phyloP scores from a whole-genome alignment of 2,113 vertebrate species.

The rat (Rattus norvegicus) region DNA sequence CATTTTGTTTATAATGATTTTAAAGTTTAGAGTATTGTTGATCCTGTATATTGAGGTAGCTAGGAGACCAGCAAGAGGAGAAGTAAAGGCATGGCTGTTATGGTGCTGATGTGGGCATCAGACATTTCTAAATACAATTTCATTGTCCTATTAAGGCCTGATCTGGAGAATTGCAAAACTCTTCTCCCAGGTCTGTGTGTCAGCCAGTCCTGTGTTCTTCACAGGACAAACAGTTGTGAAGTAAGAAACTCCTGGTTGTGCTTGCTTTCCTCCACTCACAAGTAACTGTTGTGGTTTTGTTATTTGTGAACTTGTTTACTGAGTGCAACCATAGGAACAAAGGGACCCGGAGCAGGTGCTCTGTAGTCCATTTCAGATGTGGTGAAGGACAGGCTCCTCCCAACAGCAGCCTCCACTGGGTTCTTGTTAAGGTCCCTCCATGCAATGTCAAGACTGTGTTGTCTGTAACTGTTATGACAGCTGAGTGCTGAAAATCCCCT shows the following conservation, averaged over 20 bases:
- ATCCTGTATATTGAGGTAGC: not conserved
- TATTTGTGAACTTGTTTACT: not conserved
- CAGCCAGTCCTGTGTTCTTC: not conserved
- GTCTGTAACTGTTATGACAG: not conserved
- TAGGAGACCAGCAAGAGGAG: not conserved
- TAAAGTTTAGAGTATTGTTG: not conserved
- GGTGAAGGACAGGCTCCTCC: not conserved
- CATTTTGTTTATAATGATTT: conserved; percentile 33
- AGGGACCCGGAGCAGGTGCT: not conserved
- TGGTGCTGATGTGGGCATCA: not conserved
- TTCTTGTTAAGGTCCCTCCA: not conserved
- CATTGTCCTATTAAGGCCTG: not conserved
- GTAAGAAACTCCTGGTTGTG: not conserved
- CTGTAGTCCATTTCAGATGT: not conserved
- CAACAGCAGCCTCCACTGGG: not conserved
- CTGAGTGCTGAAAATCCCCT: not conserved
- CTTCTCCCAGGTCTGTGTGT: not conserved
- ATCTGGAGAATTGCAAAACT: not conserved
- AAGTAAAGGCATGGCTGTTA: not conserved
- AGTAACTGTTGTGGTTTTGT: not conserved
- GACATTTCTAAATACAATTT: not conserved
- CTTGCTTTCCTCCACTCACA: too few relatives aligned
- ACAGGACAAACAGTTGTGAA: not conserved
- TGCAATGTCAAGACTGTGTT: not conserved
- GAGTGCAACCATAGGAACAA: not conserved